Base-by-base conservation (phyloP, 2,797 vertebrate species). In the Pantherophis vulpinus region DNA sequence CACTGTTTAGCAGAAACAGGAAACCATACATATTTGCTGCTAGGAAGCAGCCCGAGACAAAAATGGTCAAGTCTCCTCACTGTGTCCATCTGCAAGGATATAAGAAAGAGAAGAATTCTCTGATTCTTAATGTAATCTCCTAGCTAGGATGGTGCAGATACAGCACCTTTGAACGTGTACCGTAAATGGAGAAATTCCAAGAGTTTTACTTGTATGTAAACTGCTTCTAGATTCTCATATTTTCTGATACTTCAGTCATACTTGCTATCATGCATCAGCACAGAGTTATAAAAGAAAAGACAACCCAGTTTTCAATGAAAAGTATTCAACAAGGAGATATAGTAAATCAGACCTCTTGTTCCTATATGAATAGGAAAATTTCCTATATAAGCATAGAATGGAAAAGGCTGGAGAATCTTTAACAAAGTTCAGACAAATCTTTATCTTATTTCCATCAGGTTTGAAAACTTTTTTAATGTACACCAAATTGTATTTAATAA, bases 51-150 rank as follows among this genome's bases (percentile, higher is more conserved):
- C 20, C 54, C 42, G 27, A 51, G 42, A 23, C 12, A 23, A 83
- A 89, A 92, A 92, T 96, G 93, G 94, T 94, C 95, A 94, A 96
- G 91, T 83, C 59, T 86, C 51, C 83, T 95, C 56, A 90, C 37
- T 92, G 42, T 61, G 61, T 87, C 74, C 58, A 92, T 95, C 88
- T 86, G 16, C 5, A 13, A 37, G 89, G 74, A n/a, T 54, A 56
- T 37, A 61, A 55, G 66, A 55, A 25, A 63, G 63, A 74, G 55
- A 42, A 14, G 47, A 14, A 54, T n/a, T n/a, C n/a, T n/a, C 58
- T 92, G 56, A 37, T 54, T 83, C 51, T 59, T 20, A 83, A 79
- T 1, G 9, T 79, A 23, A 55, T 79, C 18, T 0, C 29, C 32
- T 2, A 56, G 18, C 59, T 63, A 27, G 47, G n/a, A 86, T 20